Percentiles rank a stretch among this genome's conserved stretches.
Evolutionary conservation across 2,888 invertebrate species (phyloP).

Genomic region (Coelogynopora nodosa): DNA sequence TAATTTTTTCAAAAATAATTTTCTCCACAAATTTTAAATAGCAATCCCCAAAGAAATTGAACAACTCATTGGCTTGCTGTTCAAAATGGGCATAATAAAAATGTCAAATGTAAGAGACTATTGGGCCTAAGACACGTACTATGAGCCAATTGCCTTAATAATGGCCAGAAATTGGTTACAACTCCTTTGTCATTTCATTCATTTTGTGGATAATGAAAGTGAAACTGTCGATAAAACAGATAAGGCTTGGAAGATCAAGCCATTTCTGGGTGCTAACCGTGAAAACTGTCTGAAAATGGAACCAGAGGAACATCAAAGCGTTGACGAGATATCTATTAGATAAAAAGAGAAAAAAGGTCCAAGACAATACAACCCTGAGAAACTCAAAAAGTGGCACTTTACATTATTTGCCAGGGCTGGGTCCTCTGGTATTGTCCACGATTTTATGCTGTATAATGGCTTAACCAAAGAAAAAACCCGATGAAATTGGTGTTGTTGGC

Average conservation of each 20-base stretch:
- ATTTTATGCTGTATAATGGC: constrained; percentile 46
- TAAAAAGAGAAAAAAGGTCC: constrained; percentile 44
- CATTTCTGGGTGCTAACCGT: constrained; percentile 44
- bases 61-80: constrained; percentile 16
- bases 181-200: constrained; percentile 25
- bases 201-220: constrained; percentile 40
- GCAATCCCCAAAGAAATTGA: constrained; percentile 23
- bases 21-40: constrained; percentile 25
- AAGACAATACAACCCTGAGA: constrained; percentile 41
- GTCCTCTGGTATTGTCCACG: constrained; percentile 45
- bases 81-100: constrained; percentile 52
- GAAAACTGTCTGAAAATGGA: constrained; percentile 43
- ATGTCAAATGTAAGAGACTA: constrained; percentile 19
- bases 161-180: constrained; percentile 38
- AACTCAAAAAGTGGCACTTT: constrained; percentile 47
- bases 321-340: constrained; percentile 47
- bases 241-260: constrained; percentile 40
- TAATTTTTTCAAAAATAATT: constrained; percentile 28
- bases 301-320: constrained; percentile 43
- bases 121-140: constrained; percentile 25
- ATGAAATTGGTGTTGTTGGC: constrained; percentile 26
- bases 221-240: constrained; percentile 1
- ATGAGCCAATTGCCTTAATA: constrained; percentile 15
- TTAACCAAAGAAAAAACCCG: constrained; percentile 24
- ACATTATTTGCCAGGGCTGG: constrained; percentile 44